phyloP scores from a whole-genome alignment of 2,113 vertebrate genomes.

The Candoia aspera region DNA sequence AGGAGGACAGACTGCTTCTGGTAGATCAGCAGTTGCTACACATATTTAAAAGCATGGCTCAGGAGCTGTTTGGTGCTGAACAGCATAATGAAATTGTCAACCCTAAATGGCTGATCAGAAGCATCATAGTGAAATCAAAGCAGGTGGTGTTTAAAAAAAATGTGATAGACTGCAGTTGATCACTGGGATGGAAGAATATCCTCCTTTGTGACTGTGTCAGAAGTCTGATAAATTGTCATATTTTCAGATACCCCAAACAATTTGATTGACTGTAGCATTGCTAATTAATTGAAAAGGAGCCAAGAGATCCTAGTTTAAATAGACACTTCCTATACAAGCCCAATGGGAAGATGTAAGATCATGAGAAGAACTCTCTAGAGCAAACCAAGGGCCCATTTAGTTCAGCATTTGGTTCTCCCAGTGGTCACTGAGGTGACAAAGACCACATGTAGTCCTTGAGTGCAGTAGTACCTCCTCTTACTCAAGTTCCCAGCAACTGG shows the following conservation, averaged over 20 bases:
- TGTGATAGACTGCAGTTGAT: slow-evolving; percentile 12
- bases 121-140: background rate
- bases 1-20: background rate
- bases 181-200: background rate
- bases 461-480: too few relatives aligned
- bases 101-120: slow-evolving; percentile 14
- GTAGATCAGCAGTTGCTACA: background rate
- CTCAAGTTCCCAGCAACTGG: background rate
- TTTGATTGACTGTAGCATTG: slow-evolving; percentile 4
- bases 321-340: background rate
- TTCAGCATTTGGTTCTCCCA: background rate
- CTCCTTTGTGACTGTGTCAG: background rate
- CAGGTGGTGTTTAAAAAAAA: background rate
- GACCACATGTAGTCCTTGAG: background rate
- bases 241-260: background rate
- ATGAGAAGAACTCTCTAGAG: background rate
- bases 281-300: background rate
- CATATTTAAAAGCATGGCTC: background rate
- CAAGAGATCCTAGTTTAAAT: background rate
- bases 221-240: slow-evolving; percentile 1
- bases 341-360: background rate
- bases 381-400: background rate
- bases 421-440: background rate
- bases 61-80: slow-evolving; percentile 16
- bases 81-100: background rate